These are phyloP conservation scores for Acanthosepion esculentum DNA, from an alignment of 2,888 invertebrate genomes.

Conservation along the genomic window DNA sequence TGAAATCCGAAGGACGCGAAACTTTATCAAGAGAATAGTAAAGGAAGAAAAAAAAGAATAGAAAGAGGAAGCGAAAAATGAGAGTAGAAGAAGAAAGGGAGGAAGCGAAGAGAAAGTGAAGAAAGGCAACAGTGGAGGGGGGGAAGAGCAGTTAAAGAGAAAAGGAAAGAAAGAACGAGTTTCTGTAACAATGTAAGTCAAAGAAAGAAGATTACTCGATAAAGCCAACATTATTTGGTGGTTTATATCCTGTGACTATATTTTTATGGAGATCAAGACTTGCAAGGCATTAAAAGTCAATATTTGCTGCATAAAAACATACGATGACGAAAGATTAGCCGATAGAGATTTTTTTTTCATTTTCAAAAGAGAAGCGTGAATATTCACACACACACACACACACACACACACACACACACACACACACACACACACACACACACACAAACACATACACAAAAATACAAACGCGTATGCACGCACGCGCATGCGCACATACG, in stretches of 20 bases:
- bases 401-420: background rate
- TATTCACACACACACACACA: background rate
- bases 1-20: no score
- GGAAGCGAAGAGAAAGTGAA: background rate
- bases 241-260: background rate
- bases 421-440: no score
- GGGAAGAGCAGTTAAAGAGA: no score
- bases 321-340: constrained; percentile 33
- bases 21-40: no score
- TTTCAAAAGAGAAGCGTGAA: background rate
- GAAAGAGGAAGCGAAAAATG: no score
- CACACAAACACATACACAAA: no score
- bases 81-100: no score
- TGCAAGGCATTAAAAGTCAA: constrained; percentile 6
- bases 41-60: no score
- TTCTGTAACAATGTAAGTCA: background rate
- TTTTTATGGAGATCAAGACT: constrained; percentile 13
- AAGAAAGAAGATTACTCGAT: background rate
- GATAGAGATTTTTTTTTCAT: background rate
- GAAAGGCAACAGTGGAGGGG: background rate
- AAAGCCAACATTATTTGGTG: background rate
- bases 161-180: background rate
- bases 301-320: background rate
- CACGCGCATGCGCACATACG: no score
- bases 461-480: no score